Conservation (phyloP, 2,113 vertebrate species). For the Scomber japonicus region DNA sequence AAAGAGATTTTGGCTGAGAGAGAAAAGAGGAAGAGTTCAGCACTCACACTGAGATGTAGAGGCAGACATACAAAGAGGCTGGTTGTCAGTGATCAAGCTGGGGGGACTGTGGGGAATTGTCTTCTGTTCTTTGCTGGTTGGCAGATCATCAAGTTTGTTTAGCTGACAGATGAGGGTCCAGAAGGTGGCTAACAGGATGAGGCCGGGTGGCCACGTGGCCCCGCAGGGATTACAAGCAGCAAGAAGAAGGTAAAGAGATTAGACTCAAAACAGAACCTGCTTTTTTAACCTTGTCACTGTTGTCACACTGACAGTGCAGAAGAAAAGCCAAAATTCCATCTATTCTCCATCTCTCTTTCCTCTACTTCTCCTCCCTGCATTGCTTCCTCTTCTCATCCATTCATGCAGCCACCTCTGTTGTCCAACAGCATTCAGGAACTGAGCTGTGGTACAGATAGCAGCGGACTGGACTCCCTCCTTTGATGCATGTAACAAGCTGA, state of each 20-base stretch:
- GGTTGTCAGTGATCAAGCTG: slow-evolving; percentile 21
- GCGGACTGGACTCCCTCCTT: slow-evolving; percentile 25
- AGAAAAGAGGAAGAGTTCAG: neutral
- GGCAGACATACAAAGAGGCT: slow-evolving; percentile 17
- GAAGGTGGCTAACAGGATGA: slow-evolving; percentile 96
- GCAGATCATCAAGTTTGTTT: slow-evolving; percentile 60
- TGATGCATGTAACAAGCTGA: slow-evolving; percentile 38
- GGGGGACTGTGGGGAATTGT: slow-evolving; percentile 25
- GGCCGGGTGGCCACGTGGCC: slow-evolving; percentile 87
- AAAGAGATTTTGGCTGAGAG: neutral
- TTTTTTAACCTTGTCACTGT: slow-evolving; percentile 87
- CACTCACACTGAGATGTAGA: neutral
- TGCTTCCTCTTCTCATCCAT: slow-evolving; percentile 42
- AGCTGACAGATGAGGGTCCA: slow-evolving; percentile 88
- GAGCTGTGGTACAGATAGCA: slow-evolving; percentile 25
- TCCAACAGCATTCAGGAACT: slow-evolving; percentile 54
- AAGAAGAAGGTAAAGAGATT: slow-evolving; percentile 93
- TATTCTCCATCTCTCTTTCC: slow-evolving; percentile 15
- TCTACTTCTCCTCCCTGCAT: slow-evolving; percentile 27
- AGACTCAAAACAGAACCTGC: slow-evolving; percentile 86
- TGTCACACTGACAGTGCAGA: slow-evolving; percentile 71
- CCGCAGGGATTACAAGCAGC: slow-evolving; percentile 90
- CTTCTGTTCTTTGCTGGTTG: slow-evolving; percentile 35
- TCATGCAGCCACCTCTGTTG: slow-evolving; percentile 44
- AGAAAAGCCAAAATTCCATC: slow-evolving; percentile 38